Conservation (phyloP, 2,113 vertebrate genomes). For the Sturnus vulgaris region DNA sequence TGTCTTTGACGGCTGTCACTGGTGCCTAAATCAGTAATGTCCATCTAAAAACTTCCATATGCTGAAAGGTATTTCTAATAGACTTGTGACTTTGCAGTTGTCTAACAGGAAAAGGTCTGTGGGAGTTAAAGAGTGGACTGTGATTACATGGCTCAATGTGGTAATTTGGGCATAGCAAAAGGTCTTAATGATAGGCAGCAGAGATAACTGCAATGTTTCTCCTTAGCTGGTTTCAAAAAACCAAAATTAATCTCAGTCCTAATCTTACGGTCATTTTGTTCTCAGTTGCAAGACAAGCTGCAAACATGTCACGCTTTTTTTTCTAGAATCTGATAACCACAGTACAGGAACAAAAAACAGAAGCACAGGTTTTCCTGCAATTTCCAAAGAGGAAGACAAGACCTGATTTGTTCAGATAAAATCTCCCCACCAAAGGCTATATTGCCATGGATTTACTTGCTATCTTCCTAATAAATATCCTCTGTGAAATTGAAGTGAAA, state of each 20-base stretch:
- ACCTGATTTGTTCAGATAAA: constrained; percentile 9
- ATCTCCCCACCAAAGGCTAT: not conserved
- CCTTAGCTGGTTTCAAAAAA: not conserved
- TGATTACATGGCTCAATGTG: not conserved
- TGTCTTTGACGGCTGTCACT: not conserved
- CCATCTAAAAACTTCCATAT: not conserved
- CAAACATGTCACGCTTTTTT: not conserved
- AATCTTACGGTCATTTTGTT: not conserved
- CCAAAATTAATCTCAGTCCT: constrained; percentile 2
- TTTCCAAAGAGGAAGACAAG: not conserved
- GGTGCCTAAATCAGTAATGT: not conserved
- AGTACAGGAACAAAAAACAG: not conserved
- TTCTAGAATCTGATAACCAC: constrained; percentile 39
- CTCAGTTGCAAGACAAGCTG: not conserved
- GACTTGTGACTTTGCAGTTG: not conserved
- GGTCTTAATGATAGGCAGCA: not conserved
- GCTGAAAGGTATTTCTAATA: not conserved
- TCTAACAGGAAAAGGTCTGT: not conserved
- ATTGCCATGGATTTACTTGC: not conserved
- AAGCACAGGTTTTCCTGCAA: not conserved
- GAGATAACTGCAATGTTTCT: not conserved
- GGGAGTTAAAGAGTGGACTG: not conserved
- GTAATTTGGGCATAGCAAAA: not conserved
- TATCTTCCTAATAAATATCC: not conserved
- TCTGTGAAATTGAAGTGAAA: not conserved